These are phyloP conservation scores for Achroia grisella DNA, from an alignment of 1,140 invertebrate genomes.

Conservation along the genomic window DNA sequence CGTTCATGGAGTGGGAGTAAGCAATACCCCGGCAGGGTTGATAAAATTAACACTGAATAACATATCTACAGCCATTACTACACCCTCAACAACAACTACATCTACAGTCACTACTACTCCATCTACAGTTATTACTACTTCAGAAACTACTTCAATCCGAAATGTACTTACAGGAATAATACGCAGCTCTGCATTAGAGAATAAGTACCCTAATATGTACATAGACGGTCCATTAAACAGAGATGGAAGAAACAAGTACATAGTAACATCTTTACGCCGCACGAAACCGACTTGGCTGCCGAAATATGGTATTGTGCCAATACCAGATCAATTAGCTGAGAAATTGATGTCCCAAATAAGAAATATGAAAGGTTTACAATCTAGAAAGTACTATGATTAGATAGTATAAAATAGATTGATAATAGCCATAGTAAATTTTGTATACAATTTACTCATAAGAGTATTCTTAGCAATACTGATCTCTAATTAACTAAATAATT, in stretches of 20 bases:
- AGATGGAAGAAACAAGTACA: conserved; percentile 25
- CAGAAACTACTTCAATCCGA: conserved; percentile 6
- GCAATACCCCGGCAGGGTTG: conserved; percentile 7
- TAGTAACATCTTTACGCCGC: conserved; percentile 29
- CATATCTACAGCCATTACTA: conserved; percentile 2
- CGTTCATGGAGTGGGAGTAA: conserved; percentile 3
- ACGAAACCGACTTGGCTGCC: conserved; percentile 35
- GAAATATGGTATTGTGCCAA: conserved; percentile 29
- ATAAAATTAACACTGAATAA: no score
- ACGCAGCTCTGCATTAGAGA: background rate
- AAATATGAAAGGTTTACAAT: background rate
- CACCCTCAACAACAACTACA: conserved; percentile 6
- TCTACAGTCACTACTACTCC: conserved; percentile 1
- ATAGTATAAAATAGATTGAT: no score
- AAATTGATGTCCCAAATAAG: conserved; percentile 27
- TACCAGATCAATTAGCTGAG: conserved; percentile 26
- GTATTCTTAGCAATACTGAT: no score
- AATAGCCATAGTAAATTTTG: no score
- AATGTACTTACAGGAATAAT: background rate
- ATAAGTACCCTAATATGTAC: background rate
- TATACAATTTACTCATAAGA: no score
- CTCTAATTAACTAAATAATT: no score
- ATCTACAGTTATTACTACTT: conserved; percentile 4
- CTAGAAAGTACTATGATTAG: no score
- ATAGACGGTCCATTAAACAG: background rate